phyloP scores from a whole-genome alignment of 1,140 invertebrate genomes.

The Procambarus clarkii region DNA sequence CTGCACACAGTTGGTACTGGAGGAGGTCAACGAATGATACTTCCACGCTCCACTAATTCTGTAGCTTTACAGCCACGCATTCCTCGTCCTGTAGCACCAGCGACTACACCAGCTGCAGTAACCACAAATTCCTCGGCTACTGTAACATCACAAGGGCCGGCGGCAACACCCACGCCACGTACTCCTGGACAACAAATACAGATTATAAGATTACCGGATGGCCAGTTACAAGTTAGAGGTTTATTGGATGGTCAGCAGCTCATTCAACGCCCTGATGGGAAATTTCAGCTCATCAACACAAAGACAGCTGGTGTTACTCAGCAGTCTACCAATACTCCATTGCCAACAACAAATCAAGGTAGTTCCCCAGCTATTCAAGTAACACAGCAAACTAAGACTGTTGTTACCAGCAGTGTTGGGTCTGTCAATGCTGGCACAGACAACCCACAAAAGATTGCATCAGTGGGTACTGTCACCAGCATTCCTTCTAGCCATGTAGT shows the following conservation, averaged over 20 bases:
- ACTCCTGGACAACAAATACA: slow-evolving; percentile 83
- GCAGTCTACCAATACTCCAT: slow-evolving; percentile 67
- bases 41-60: slow-evolving; percentile 46
- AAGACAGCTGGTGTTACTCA: slow-evolving; percentile 74
- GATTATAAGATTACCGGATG: slow-evolving; percentile 91
- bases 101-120: slow-evolving; percentile 16
- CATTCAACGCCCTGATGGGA: slow-evolving; percentile 94
- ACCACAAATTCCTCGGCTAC: slow-evolving; percentile 40
- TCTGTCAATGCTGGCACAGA: slow-evolving; percentile 30
- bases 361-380: slow-evolving; percentile 59
- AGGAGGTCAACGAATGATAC: slow-evolving; percentile 53
- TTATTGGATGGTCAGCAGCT: slow-evolving; percentile 91
- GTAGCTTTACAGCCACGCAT: slow-evolving; percentile 28
- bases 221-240: slow-evolving; percentile 93
- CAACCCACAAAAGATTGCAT: slow-evolving; percentile 4
- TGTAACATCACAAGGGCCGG: not conserved
- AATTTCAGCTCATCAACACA: slow-evolving; percentile 89
- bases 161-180: slow-evolving; percentile 10
- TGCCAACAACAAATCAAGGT: slow-evolving; percentile 73
- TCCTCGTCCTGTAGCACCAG: slow-evolving; percentile 55
- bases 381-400: slow-evolving; percentile 69
- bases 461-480: slow-evolving; percentile 11
- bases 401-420: slow-evolving; percentile 13
- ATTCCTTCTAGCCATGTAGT: slow-evolving; percentile 67
- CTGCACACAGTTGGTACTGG: slow-evolving; percentile 52